Evolutionary conservation across 2,797 vertebrate species (phyloP).

Genomic region (Galago senegalensis): DNA sequence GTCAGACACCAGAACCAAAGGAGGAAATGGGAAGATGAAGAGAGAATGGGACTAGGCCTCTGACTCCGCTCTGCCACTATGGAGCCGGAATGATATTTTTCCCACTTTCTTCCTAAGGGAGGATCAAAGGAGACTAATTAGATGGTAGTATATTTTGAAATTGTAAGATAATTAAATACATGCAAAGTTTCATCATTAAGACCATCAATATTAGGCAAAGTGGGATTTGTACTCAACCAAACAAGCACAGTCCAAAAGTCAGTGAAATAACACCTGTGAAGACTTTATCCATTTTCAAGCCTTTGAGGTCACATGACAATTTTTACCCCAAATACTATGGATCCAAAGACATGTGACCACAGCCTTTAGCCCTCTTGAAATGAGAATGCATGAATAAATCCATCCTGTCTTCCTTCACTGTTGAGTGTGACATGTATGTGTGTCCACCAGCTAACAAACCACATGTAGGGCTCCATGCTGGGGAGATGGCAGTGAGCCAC

Average conservation of each 20-base stretch:
- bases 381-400: neutral
- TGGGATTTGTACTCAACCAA: neutral
- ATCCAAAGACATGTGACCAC: neutral
- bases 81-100: neutral
- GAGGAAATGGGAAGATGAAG: neutral
- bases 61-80: neutral
- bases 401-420: neutral
- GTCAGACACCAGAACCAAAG: neutral
- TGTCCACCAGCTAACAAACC: neutral
- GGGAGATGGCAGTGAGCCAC: neutral
- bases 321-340: neutral
- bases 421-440: neutral
- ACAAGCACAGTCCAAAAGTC: neutral
- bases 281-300: neutral
- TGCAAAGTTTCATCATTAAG: neutral
- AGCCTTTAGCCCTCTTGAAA: neutral
- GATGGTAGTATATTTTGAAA: neutral
- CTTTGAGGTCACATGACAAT: neutral
- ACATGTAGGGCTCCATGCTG: neutral
- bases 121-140: neutral
- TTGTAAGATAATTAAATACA: neutral
- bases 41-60: neutral
- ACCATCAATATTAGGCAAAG: conserved; percentile 9
- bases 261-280: neutral
- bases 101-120: neutral